Evolutionary conservation across 2,113 vertebrate genomes (phyloP), one percentile per base, ranked within the genome.

Genomic region (Cebidichthys violaceus): DNA sequence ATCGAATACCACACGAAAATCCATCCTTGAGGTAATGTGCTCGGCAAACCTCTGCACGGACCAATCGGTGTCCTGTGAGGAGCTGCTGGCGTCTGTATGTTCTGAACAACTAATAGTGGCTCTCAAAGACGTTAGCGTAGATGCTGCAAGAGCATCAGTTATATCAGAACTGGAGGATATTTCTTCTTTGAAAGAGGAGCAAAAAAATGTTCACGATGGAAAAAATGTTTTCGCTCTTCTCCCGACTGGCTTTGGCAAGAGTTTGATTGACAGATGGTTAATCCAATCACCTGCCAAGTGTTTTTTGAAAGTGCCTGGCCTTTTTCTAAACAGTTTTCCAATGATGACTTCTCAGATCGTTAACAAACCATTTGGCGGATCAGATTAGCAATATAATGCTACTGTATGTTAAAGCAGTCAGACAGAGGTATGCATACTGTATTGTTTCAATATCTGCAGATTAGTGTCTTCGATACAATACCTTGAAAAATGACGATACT

Each of bases 251-350:
- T 15, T 27, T 59, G 55, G 55, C 55, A 15, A 29, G 55, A 29
- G 24, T 59, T 29, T 59, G 55, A 59, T 29, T 59, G 55, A 57
- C 55, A 27, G 55, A 59, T 59, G 55, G 55, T 59, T 59, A 13
- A 15, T 24, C 27, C 55, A 15, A 59, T 59, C 4, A 29, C 55
- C 11, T 29, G 55, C 55, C 24, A 29, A 29, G 24, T 29, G 2
- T 59, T 59, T 29, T 55, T 57, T 22, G 22, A 55, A 24, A 24
- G 52, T 55, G 9, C 52, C 52, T 24, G n/a, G 22, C 52, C 22
- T 55, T 24, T 33, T 24, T 55, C 50, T 4, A 9, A 55, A n/a
- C n/a, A 24, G 22, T 55, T 55, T 54, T 24, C 52, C 55, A 29
- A 15, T 15, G 55, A 59, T 15, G 55, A 29, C 11, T 27, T 59